These are phyloP conservation scores for Natator depressus DNA, from an alignment of 2,113 vertebrate species.

Conservation along the genomic window DNA sequence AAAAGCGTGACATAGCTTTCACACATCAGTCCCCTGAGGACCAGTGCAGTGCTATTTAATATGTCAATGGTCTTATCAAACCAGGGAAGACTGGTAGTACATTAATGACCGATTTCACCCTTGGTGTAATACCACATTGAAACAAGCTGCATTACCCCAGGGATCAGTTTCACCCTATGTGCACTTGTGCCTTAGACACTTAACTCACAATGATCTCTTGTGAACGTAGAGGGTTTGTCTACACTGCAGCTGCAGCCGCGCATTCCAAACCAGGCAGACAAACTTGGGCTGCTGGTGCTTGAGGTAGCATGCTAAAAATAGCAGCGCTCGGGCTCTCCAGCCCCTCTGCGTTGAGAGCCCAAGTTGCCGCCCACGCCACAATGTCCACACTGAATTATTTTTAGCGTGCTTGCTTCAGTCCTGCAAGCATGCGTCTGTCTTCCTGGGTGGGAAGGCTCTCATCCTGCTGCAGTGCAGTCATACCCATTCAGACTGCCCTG, in stretches of 20 bases:
- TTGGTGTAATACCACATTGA: not conserved
- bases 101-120: not conserved
- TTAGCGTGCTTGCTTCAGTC: no score
- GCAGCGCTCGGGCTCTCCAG: no score
- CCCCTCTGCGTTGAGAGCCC: no score
- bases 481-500: no score
- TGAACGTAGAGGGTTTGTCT: not conserved
- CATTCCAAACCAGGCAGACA: no score
- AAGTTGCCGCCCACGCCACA: no score
- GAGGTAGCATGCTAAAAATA: no score
- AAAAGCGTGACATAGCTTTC: not conserved
- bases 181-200: not conserved
- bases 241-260: not conserved
- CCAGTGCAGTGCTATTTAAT: not conserved
- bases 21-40: not conserved
- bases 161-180: not conserved
- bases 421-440: no score
- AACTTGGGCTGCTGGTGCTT: no score
- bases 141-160: not conserved
- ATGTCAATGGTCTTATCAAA: not conserved
- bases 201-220: not conserved
- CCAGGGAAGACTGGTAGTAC: not conserved
- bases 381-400: no score
- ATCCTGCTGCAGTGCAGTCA: no score
- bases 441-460: no score